Evolutionary conservation across 2,888 invertebrate genomes (phyloP).

Genomic region (Agrochola lota): DNA sequence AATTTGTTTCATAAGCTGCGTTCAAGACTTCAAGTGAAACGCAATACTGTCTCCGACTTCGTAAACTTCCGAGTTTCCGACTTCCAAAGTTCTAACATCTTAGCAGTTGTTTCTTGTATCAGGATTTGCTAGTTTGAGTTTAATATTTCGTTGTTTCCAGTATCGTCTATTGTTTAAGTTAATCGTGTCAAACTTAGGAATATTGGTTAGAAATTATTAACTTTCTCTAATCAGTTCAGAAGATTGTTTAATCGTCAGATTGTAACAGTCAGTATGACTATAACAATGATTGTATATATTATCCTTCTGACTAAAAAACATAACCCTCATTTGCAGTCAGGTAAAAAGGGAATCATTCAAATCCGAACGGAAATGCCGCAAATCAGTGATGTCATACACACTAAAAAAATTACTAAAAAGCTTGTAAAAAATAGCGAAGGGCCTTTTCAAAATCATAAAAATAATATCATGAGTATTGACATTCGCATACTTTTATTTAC

Average conservation of each 20-base stretch:
- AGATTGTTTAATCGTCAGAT: background rate
- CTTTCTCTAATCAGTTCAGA: background rate
- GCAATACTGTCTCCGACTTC: constrained; percentile 21
- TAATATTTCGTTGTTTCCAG: constrained; percentile 12
- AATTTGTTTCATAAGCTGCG: constrained; percentile 5
- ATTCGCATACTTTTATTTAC: background rate
- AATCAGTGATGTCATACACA: background rate
- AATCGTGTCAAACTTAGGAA: background rate
- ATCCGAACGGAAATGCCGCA: background rate
- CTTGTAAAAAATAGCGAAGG: background rate
- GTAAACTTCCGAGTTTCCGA: background rate
- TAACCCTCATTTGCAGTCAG: background rate
- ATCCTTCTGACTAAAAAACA: background rate
- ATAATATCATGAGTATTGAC: background rate
- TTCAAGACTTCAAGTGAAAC: constrained; percentile 9
- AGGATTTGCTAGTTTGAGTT: constrained; percentile 38
- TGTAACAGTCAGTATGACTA: background rate
- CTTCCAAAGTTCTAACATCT: constrained; percentile 32
- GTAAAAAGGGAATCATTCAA: background rate
- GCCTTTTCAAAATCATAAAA: background rate
- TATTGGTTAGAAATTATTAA: background rate
- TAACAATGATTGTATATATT: background rate
- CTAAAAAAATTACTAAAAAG: background rate
- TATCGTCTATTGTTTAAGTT: constrained; percentile 30
- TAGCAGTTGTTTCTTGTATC: constrained; percentile 9